phyloP scores from a whole-genome alignment of 1,140 invertebrate species.

The Diorhabda carinulata region DNA sequence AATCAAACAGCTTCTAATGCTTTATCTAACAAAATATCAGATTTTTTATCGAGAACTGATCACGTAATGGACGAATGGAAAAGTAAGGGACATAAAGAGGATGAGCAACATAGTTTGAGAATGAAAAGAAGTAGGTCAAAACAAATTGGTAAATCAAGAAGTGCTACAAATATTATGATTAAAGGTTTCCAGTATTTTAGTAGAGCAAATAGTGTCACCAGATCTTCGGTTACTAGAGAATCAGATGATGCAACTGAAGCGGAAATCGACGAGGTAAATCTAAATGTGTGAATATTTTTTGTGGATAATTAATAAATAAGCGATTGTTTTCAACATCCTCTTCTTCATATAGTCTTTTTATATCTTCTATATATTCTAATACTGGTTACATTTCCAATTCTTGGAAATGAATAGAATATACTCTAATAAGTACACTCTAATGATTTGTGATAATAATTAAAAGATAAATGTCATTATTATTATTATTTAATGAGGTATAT shows the following conservation, averaged over 20 bases:
- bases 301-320: background rate
- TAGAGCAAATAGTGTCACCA: conserved; percentile 50
- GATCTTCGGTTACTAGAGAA: conserved; percentile 53
- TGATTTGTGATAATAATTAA: too few relatives aligned
- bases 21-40: conserved; percentile 69
- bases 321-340: too few relatives aligned
- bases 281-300: background rate
- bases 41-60: conserved; percentile 76
- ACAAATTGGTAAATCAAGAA: conserved; percentile 62
- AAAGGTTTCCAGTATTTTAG: conserved; percentile 72
- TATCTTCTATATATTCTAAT: too few relatives aligned
- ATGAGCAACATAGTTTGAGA: conserved; percentile 45
- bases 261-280: conserved; percentile 57
- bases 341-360: too few relatives aligned
- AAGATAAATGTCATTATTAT: too few relatives aligned
- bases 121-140: conserved; percentile 45
- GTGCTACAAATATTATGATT: conserved; percentile 74
- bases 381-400: too few relatives aligned
- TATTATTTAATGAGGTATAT: too few relatives aligned
- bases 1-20: conserved; percentile 70
- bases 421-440: too few relatives aligned
- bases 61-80: conserved; percentile 83
- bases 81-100: conserved; percentile 58
- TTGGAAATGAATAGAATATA: too few relatives aligned
- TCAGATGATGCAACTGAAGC: conserved; percentile 55